Evolutionary conservation across 1,140 invertebrate genomes (phyloP), one percentile per base, ranked within the genome.

Genomic region (Drosophila grimshawi): DNA sequence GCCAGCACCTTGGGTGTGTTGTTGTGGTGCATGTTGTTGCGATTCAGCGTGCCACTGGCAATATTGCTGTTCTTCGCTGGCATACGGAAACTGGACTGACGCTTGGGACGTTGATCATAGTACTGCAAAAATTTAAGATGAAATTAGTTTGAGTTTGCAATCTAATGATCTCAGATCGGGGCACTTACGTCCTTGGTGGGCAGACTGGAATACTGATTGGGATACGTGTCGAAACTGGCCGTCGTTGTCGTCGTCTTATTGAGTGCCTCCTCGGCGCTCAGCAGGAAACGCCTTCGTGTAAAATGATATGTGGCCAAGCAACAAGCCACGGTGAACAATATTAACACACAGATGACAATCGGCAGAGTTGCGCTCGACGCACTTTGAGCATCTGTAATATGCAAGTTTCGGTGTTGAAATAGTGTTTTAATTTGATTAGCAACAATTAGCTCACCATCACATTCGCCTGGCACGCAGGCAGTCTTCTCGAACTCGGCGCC

Each of bases 191-290:
- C 95, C 85, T 96, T 96, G 56, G 96, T 93, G 0, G 95, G 96
- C 35, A 97, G 95, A n/a, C 96, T 95, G 46, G 96, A 96, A 86
- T 97, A 97, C 66, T 96, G 95, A 91, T 97, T 97, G 80, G 96
- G 96, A 82, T 96, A 96, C 0, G 95, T 95, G 57, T 97, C 96
- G 79, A 97, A 97, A 90, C 96, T 96, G 53, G 95, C 95, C 8
- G 80, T 85, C 10, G 91, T 91, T 3, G 91, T 91, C 0, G 80
- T 92, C 46, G 91, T 92, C 46, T 85, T 88, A 35, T 59, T 93
- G 67, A 92, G 67, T 1, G 77, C 73, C 68, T 88, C 74, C 51
- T 86, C 75, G 2, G 60, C 68, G 6, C 69, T 77, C 0, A 70
- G 49, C 32, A 81, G 55, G 37, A 71, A 86, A 0, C 80, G 68